Evolutionary conservation across 2,888 invertebrate genomes (phyloP).

Genomic region (Listrodromus nycthemerus): DNA sequence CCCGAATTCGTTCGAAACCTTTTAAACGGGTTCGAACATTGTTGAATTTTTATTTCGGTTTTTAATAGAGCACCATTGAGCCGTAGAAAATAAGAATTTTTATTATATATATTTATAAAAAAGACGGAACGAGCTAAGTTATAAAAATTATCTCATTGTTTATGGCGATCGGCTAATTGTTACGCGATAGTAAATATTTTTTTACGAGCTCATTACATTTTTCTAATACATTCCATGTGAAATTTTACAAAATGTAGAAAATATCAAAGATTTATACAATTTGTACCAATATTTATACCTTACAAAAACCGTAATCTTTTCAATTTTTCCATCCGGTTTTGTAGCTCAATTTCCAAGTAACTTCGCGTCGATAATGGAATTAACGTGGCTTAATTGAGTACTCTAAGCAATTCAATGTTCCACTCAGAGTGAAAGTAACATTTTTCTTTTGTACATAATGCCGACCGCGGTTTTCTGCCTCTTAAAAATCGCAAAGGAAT

Average conservation of each 20-base stretch:
- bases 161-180: neutral
- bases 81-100: too few species aligned
- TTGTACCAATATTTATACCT: slow-evolving; percentile 23
- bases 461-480: too few species aligned
- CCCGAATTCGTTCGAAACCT: neutral
- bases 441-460: too few species aligned
- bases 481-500: too few species aligned
- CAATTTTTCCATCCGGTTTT: too few species aligned
- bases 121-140: neutral
- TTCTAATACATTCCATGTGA: slow-evolving; percentile 11
- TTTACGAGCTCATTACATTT: slow-evolving; percentile 18
- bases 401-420: too few species aligned
- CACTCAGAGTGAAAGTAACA: too few species aligned
- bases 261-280: slow-evolving; percentile 14
- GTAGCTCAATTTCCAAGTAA: too few species aligned
- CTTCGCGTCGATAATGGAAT: too few species aligned
- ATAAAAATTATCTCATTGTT: neutral
- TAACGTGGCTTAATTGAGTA: too few species aligned
- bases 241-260: neutral
- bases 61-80: too few species aligned
- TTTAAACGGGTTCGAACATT: neutral
- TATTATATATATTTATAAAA: neutral
- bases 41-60: neutral
- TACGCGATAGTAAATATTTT: slow-evolving; percentile 27
- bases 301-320: neutral